phyloP scores from a whole-genome alignment of 1,140 invertebrate species.

The Pinna nobilis region DNA sequence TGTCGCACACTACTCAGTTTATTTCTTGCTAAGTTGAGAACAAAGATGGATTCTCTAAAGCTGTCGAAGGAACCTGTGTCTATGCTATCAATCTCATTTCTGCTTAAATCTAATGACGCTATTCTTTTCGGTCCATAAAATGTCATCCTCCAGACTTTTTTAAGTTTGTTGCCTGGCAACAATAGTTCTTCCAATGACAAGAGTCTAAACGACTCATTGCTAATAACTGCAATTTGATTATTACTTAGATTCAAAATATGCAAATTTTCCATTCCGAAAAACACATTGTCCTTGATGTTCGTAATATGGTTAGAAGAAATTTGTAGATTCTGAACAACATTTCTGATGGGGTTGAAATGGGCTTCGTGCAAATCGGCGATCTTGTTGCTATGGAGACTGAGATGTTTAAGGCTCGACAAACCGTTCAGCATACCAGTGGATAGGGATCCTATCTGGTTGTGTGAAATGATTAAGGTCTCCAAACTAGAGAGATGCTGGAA shows the following conservation, averaged over 20 bases:
- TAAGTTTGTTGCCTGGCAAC: slow-evolving; percentile 43
- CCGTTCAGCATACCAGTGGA: slow-evolving; percentile 33
- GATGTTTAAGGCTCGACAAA: slow-evolving; percentile 28
- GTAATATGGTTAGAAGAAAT: slow-evolving; percentile 41
- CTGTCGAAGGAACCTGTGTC: slow-evolving; percentile 51
- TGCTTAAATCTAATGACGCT: slow-evolving; percentile 39
- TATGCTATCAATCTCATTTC: slow-evolving; percentile 46
- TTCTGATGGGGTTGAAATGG: slow-evolving; percentile 19
- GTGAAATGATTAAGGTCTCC: slow-evolving; percentile 20
- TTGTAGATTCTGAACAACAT: slow-evolving; percentile 30
- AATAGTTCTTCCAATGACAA: slow-evolving; percentile 42
- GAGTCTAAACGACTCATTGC: slow-evolving; percentile 33
- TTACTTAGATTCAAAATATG: slow-evolving; percentile 35
- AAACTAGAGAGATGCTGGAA: slow-evolving; percentile 33
- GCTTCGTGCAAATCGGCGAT: slow-evolving; percentile 13
- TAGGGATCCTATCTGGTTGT: slow-evolving; percentile 39
- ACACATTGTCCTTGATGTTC: slow-evolving; percentile 37
- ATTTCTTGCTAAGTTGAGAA: slow-evolving; percentile 40
- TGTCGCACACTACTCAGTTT: slow-evolving; percentile 41
- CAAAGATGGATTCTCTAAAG: slow-evolving; percentile 44
- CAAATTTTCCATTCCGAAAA: slow-evolving; percentile 35
- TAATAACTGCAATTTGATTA: slow-evolving; percentile 42
- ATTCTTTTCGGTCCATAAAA: slow-evolving; percentile 40
- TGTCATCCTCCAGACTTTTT: slow-evolving; percentile 37
- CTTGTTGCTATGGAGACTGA: slow-evolving; percentile 43